These are phyloP conservation scores for Podocnemis expansa DNA, from an alignment of 2,113 vertebrate species.

Conservation along the genomic window DNA sequence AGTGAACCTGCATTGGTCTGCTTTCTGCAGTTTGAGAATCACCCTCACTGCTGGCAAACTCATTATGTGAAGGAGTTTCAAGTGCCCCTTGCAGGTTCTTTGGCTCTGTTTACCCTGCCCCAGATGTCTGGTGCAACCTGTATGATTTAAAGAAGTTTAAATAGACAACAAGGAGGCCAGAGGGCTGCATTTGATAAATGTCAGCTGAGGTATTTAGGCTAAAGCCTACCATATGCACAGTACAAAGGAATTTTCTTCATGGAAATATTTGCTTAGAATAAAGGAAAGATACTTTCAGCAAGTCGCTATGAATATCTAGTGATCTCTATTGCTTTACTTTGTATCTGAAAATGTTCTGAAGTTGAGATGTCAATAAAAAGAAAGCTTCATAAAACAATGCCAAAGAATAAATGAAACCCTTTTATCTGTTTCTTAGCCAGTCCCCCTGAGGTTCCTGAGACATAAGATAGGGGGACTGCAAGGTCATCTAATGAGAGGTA, in stretches of 20 bases:
- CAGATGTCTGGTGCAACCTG: background rate
- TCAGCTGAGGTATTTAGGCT: background rate
- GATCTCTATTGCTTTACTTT: background rate
- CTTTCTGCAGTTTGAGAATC: background rate
- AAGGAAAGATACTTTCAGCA: background rate
- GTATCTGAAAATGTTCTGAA: conserved; percentile 25
- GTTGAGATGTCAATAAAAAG: conserved; percentile 15
- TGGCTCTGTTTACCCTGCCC: background rate
- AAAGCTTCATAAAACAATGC: conserved; percentile 52
- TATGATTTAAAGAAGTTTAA: background rate
- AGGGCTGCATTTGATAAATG: background rate
- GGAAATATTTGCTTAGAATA: background rate
- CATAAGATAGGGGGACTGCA: background rate
- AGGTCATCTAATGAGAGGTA: conserved; percentile 56
- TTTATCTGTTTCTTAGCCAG: background rate
- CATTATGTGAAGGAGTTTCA: background rate
- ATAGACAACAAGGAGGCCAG: background rate
- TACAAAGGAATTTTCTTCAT: background rate
- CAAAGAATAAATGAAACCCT: conserved; percentile 28
- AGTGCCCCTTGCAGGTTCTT: background rate
- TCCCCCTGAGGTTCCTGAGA: background rate
- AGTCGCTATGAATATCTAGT: conserved; percentile 3
- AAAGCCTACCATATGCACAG: background rate
- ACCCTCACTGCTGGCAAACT: background rate
- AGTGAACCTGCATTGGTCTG: background rate